These are phyloP conservation scores for Linnaemya vulpina DNA, from an alignment of 2,888 invertebrate species.

Conservation along the genomic window DNA sequence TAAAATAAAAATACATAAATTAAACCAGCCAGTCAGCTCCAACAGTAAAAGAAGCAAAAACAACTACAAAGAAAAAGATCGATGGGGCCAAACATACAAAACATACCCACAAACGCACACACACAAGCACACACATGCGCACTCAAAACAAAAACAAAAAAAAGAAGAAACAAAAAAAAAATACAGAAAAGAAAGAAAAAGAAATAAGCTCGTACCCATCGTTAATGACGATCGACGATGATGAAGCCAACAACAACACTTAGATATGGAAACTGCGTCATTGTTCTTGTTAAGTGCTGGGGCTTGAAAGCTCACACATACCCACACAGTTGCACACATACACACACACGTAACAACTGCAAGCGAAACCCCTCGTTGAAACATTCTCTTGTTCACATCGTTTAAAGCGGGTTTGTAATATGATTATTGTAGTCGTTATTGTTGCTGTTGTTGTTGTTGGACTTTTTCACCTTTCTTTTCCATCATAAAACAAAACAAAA, in stretches of 20 bases:
- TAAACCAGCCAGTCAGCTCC: constrained; percentile 42
- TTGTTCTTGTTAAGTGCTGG: constrained; percentile 51
- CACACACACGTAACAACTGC: no score
- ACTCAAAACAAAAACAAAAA: constrained; percentile 4
- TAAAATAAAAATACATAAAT: constrained; percentile 9
- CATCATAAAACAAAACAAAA: constrained; percentile 29
- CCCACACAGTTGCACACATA: background rate
- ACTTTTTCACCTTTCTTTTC: constrained; percentile 56
- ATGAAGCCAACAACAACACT: constrained; percentile 9
- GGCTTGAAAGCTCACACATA: constrained; percentile 7
- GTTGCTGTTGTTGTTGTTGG: constrained; percentile 9
- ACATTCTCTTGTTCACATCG: constrained; percentile 4
- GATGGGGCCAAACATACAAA: constrained; percentile 43
- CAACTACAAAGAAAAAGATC: constrained; percentile 41
- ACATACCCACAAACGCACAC: background rate
- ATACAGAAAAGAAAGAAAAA: background rate
- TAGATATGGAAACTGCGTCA: constrained; percentile 49
- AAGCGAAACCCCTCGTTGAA: background rate
- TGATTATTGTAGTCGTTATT: constrained; percentile 16
- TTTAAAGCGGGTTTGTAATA: constrained; percentile 1
- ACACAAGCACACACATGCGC: constrained; percentile 5
- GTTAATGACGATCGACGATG: constrained; percentile 26
- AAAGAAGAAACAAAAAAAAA: constrained; percentile 9
- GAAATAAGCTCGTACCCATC: constrained; percentile 22
- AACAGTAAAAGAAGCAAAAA: constrained; percentile 40